Conservation (phyloP, 2,888 invertebrate genomes). For the Ischnura elegans region DNA sequence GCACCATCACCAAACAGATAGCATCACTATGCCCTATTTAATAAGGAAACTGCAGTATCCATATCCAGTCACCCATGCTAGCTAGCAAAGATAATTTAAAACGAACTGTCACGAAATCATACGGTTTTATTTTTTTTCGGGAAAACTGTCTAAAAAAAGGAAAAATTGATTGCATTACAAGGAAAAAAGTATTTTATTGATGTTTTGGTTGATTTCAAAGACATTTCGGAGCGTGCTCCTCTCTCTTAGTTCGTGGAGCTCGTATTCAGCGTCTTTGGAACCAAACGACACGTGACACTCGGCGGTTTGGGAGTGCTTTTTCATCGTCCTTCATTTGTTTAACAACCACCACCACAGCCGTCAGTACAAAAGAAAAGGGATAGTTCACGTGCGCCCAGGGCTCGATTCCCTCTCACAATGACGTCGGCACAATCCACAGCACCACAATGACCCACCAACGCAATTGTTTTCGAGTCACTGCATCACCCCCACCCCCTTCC, state of each 20-base stretch:
- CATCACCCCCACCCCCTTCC: too few species aligned
- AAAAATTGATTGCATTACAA: not conserved
- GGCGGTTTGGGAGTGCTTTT: not conserved
- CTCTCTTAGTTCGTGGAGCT: not conserved
- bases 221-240: not conserved
- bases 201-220: not conserved
- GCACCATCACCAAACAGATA: too few species aligned
- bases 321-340: not conserved
- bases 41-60: too few species aligned
- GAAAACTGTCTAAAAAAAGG: not conserved
- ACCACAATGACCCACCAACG: not conserved
- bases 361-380: not conserved
- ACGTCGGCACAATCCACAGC: not conserved
- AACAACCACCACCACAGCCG: not conserved
- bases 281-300: not conserved
- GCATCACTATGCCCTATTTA: too few species aligned
- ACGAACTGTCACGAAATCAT: not conserved
- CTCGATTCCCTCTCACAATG: not conserved
- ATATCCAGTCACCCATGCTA: not conserved
- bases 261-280: not conserved
- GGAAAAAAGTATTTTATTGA: not conserved
- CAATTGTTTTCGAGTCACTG: slow-evolving; percentile 6
- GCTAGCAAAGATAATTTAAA: not conserved
- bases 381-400: not conserved
- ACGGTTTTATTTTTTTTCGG: not conserved